These are phyloP conservation scores for Acrocephalus kingi DNA, from an alignment of 2,113 vertebrate species.

Conservation along the genomic window DNA sequence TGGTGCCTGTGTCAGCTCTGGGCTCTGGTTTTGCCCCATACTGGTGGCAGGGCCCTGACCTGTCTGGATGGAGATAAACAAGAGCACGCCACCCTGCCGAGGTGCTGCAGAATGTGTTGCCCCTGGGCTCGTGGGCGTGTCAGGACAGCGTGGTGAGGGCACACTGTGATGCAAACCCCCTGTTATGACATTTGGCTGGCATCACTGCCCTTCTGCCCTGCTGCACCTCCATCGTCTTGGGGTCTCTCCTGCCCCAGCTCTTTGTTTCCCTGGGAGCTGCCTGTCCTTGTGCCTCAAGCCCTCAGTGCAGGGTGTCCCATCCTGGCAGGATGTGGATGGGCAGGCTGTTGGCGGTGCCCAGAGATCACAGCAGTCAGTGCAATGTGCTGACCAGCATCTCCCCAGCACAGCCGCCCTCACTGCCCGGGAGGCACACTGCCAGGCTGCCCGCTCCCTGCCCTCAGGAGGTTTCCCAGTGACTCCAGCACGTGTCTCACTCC, in stretches of 20 bases:
- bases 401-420: background rate
- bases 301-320: accelerated
- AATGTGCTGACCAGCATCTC: background rate
- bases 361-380: background rate
- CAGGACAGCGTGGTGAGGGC: background rate
- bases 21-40: background rate
- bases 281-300: background rate
- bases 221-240: background rate
- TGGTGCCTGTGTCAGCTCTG: accelerated
- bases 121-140: accelerated
- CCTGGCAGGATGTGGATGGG: background rate
- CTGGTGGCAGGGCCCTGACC: background rate
- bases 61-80: background rate
- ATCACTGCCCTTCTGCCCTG: background rate
- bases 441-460: background rate
- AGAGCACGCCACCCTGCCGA: accelerated
- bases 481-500: background rate
- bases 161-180: background rate
- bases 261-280: background rate
- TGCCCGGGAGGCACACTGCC: background rate
- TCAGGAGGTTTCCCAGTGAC: background rate
- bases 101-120: background rate
- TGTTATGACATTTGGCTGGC: accelerated
- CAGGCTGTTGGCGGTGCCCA: background rate
- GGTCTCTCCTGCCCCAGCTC: background rate